Base-by-base conservation (phyloP, 2,888 invertebrate genomes). In the Drosophila siamana region DNA sequence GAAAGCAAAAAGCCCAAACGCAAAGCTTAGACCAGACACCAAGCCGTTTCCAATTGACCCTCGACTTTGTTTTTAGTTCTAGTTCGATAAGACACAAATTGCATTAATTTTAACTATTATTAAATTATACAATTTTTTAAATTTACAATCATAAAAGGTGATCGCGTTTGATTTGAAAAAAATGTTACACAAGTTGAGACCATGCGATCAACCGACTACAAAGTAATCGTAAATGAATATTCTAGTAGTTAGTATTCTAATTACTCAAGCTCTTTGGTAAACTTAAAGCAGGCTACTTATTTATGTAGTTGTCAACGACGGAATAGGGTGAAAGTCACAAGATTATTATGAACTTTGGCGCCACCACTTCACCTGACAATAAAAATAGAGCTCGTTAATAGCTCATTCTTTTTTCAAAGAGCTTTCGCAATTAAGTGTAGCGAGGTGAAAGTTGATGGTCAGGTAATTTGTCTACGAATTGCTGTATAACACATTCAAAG, bases 1-100 rank as follows among this genome's bases (percentile, higher is more conserved):
- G 91, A 92, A 59, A 92, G 91, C 75, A 92, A 92, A 77, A 91
- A 91, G 63, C 91, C 92, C 7, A 92, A 92, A 59, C 82, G 92
- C 30, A 91, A 92, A 64, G 47, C 68, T 24, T 74, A 44, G 11
- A 16, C 30, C 1, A 1, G 48, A 4, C 33, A 38, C 7, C n/a
- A n/a, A 3, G 47, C n/a, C 70, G 4, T n/a, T 6, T 13, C 15
- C 15, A 38, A 43, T 19, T 44, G 15, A 15, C 44, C 26, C 28
- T 6, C 7, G 13, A 15, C 7, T 24, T 38, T 19, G 47, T 43
- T 36, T 46, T 36, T 41, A 41, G 15, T 8, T 36, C 16, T 26
- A 57, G 33, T n/a, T 33, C 19, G n/a, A 36, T 36, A 30, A 52
- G 40, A 52, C 33, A 65, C 26, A 28, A 28, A 48, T 16, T 16